Evolutionary conservation across 2,797 vertebrate species (phyloP).

Genomic region (Diceros bicornis): DNA sequence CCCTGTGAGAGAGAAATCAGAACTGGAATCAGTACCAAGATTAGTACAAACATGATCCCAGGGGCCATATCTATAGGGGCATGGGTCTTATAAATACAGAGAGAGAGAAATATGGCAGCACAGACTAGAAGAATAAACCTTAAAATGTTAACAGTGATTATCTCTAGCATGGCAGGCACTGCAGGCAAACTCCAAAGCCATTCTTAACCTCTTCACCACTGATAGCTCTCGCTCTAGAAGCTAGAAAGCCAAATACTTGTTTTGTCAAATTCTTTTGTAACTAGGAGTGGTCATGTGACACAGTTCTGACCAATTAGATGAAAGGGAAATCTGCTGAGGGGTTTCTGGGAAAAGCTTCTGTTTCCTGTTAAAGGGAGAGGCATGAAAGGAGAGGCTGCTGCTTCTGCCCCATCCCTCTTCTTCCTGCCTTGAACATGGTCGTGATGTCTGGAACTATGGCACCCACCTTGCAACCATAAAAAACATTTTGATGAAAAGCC

Average conservation of each 20-base stretch:
- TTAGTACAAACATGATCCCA: neutral
- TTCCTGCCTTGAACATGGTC: too few species aligned
- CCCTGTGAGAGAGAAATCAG: conserved; percentile 62
- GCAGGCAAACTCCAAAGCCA: neutral
- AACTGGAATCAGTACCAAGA: neutral
- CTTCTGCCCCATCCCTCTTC: too few species aligned
- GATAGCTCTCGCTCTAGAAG: neutral
- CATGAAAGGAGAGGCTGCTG: too few species aligned
- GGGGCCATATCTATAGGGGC: neutral
- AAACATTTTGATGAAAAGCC: too few species aligned
- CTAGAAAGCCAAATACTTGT: neutral
- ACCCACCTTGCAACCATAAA: too few species aligned
- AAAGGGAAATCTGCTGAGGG: neutral
- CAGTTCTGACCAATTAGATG: neutral
- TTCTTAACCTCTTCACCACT: neutral
- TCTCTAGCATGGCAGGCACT: neutral
- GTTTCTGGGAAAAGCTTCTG: neutral
- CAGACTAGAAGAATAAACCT: neutral
- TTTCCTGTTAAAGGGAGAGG: neutral
- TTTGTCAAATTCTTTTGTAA: neutral
- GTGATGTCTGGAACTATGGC: too few species aligned
- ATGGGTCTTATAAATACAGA: neutral
- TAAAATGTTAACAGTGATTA: neutral
- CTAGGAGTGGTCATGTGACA: neutral
- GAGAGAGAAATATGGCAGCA: neutral